These are phyloP conservation scores for Misgurnus mizolepis DNA, from an alignment of 2,113 vertebrate species.

Conservation along the genomic window DNA sequence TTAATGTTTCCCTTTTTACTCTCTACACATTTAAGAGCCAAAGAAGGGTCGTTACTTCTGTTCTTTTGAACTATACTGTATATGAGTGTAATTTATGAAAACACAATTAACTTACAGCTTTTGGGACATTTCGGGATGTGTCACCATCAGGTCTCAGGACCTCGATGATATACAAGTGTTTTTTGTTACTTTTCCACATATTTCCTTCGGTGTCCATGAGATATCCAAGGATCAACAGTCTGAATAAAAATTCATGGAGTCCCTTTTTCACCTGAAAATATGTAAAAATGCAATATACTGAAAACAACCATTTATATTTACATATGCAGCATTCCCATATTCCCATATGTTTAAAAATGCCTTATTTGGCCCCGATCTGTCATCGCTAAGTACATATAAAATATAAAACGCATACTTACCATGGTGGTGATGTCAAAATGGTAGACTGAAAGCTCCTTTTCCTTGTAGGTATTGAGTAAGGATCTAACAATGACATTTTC, in stretches of 20 bases:
- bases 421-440: constrained; percentile 94
- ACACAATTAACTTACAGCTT: constrained; percentile 65
- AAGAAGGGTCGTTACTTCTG: too few species aligned
- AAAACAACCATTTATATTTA: background rate
- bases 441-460: constrained; percentile 76
- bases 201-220: constrained; percentile 83
- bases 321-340: background rate
- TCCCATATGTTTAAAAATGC: background rate
- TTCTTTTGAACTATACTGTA: too few species aligned
- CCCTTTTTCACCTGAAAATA: constrained; percentile 82
- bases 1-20: too few species aligned
- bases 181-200: constrained; percentile 85
- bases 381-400: background rate
- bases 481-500: constrained; percentile 81
- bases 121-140: constrained; percentile 56
- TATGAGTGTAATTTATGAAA: background rate
- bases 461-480: constrained; percentile 67
- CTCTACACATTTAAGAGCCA: too few species aligned
- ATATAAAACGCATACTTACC: constrained; percentile 71
- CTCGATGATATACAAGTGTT: constrained; percentile 88
- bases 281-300: background rate
- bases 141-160: constrained; percentile 72
- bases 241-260: constrained; percentile 89
- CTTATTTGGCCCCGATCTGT: background rate
- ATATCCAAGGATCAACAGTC: constrained; percentile 85